Evolutionary conservation across 2,888 invertebrate species (phyloP), one percentile per base, ranked within the genome.

Genomic region (Tinea semifulvella): DNA sequence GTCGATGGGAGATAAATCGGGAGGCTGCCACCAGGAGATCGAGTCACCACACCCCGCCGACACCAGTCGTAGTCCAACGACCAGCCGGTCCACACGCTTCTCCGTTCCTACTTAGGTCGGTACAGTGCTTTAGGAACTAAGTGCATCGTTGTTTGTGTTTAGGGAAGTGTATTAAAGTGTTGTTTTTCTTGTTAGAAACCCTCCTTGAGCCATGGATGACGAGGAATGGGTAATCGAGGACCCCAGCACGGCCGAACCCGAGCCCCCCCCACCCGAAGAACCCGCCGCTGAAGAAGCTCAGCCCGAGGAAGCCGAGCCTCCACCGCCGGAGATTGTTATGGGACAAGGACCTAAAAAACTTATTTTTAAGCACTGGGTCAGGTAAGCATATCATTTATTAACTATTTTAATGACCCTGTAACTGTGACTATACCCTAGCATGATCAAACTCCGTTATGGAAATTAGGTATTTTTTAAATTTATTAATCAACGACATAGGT

Each of bases 291-390:
- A 58, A 10, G 81, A 64, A 27, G 75, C 68, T 36, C 68, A 64
- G 20, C 66, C 70, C 5, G 84, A 67, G 43, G 76, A 61, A 27
- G 83, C 77, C 2, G 82, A 75, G 40, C 73, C 68, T 1, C 77
- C 69, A 2, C 69, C 66, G 16, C 70, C 79, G 3, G 82, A 72
- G 46, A 61, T 80, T 49, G 62, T 63, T 49, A 60, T 61, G 65
- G 83, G 70, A 65, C 75, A 58, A 52, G 84, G 86, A 55, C 87
- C 88, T 53, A 88, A 85, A 56, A 85, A 89, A 56, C 82, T 91
- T 45, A 80, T 91, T 52, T 89, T 88, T 76, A 88, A 86, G 63
- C 92, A 93, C 63, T 94, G 93, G 93, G 91, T 89, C 62, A 87
- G 92, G 85, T 89, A 70, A 61, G 61, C n/a, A n/a, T n/a, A n/a